Evolutionary conservation across 2,797 vertebrate species (phyloP), one percentile per base, ranked within the genome.

Genomic region (Poliocrania exsul): DNA sequence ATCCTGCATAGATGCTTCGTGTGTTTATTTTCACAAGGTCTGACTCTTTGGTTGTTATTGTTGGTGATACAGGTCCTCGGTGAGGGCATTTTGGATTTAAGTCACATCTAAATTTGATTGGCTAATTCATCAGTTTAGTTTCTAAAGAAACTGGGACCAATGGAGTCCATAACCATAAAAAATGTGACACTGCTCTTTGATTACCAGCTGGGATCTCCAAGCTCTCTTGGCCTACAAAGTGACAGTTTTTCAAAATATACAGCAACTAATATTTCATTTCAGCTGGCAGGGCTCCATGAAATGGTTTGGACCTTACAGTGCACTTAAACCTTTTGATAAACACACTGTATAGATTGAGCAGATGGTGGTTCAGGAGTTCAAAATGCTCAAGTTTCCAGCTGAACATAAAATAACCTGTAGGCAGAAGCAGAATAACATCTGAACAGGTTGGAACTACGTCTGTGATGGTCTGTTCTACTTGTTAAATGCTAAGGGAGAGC

Each of bases 311-410:
- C 93, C 95, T 92, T 92, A 84, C 65, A 92, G 69, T 86, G 61
- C 90, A 96, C 82, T 93, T 57, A 66, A 88, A 72, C 67, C 49
- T 47, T 89, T 88, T 94, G 90, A 93, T 93, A 95, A 92, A 96
- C 90, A 93, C 85, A 70, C 78, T 80, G 58, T 91, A 96, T 93
- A 95, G 90, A 95, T 86, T 62, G 91, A 96, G 75, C 92, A 95
- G 95, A 94, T 92, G 85, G 92, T 67, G 73, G 95, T 94, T 97
- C 95, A 92, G 93, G 90, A 96, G 93, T 94, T 96, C 93, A 93
- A 93, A 96, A 91, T 46, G 51, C 95, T 96, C 96, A 92, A 44
- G 78, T 93, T 93, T 94, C 91, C 85, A 92, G 60, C 38, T 53
- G 53, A 95, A 93, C 81, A 90, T 82, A 93, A 81, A 95, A 92